Evolutionary conservation across 2,113 vertebrate species (phyloP), one percentile per base, ranked within the genome.

Genomic region (Glaucidium brasilianum): DNA sequence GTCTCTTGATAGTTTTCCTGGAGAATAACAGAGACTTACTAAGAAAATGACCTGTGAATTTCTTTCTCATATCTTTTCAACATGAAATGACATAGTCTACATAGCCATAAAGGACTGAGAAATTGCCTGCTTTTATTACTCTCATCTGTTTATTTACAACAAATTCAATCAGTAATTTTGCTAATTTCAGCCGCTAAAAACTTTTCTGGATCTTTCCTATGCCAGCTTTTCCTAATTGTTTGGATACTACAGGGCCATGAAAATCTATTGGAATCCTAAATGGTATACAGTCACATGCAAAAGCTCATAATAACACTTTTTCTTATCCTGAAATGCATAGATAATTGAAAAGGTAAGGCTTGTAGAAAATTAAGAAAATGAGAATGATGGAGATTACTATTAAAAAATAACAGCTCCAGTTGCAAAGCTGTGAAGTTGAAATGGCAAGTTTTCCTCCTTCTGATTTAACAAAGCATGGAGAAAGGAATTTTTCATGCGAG

Each of bases 131-230:
- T 64, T 35, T 45, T 82, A 10, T 68, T 50, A 62, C 50, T 92
- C 39, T 94, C 74, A 58, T 75, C 66, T 95, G 43, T 34, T 96
- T 94, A 72, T 94, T 95, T 92, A 55, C 62, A 90, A 62, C 50
- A 73, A 96, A 76, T 41, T 59, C 43, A 85, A 68, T 82, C 0
- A 0, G 14, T 69, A 91, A 92, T 91, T 95, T 91, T 95, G 77
- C 13, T 94, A 92, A 94, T 96, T 95, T 95, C 94, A 96, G 45
- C 66, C 92, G 63, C 30, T 92, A 45, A 79, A 92, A 97, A 92
- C 39, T 90, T 94, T 58, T 66, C 35, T 73, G 68, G 62, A 87
- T 78, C 49, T 85, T 95, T 75, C 43, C 18, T n/a, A 45, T 82
- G 69, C 34, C 77, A 94, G 26, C 45, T 89, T 96, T 95, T 91